phyloP scores from a whole-genome alignment of 1,140 invertebrate genomes.

The Frieseomelitta varia region DNA sequence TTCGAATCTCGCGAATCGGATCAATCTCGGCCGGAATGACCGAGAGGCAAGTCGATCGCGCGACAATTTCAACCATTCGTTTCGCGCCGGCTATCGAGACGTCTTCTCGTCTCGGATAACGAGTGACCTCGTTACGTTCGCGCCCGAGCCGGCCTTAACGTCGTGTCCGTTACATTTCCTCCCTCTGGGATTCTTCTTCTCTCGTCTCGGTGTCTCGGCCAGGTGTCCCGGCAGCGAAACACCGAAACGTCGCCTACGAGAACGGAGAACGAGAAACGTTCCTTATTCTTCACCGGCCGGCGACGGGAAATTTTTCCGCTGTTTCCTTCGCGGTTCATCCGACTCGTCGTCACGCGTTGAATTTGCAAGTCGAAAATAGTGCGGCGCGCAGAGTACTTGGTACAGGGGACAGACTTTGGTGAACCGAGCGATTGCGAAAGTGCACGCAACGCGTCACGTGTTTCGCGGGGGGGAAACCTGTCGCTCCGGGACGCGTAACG shows the following conservation, averaged over 20 bases:
- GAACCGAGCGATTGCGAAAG: conserved; percentile 31
- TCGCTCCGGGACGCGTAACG: conserved; percentile 59
- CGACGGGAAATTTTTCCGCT: too few species aligned
- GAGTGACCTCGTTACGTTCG: conserved; percentile 50
- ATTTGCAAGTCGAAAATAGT: neutral
- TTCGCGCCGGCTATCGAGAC: too few species aligned
- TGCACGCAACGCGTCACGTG: conserved; percentile 55
- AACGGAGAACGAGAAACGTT: conserved; percentile 1
- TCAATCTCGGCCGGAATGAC: neutral
- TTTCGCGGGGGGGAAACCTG: conserved; percentile 60
- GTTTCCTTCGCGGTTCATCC: too few species aligned
- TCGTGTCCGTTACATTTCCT: conserved; percentile 30
- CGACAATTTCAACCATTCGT: neutral
- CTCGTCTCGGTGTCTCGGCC: conserved; percentile 19
- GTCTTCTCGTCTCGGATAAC: conserved; percentile 30
- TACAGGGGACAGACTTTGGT: conserved; percentile 6
- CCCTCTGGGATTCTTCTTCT: conserved; percentile 45
- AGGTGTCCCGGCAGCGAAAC: neutral
- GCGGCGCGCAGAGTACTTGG: neutral
- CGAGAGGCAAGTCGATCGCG: neutral
- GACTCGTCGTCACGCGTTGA: too few species aligned
- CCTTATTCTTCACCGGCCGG: too few species aligned
- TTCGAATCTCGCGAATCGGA: neutral
- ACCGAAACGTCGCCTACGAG: conserved; percentile 6
- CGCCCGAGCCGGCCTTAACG: conserved; percentile 28